A percentile compares a stretch with the other conserved stretches of the same genome.
These are phyloP conservation scores for Menidia menidia DNA, from an alignment of 2,797 vertebrate species.

Conservation along the genomic window DNA sequence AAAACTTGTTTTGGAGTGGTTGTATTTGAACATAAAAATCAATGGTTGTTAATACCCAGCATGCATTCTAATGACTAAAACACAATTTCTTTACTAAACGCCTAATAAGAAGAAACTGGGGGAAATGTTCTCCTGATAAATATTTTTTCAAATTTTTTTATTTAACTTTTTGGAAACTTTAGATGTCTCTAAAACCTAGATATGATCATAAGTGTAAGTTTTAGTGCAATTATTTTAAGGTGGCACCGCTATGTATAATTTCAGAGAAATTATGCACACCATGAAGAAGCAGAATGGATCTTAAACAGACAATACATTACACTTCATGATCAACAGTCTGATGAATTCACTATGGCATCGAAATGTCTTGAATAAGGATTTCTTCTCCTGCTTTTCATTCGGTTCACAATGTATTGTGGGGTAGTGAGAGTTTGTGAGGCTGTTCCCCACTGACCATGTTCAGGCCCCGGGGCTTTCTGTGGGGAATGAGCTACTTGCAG, in stretches of 20 bases:
- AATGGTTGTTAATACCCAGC: too few species aligned
- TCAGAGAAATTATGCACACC: slow-evolving; percentile 31
- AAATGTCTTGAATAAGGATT: slow-evolving; percentile 51
- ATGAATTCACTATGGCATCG: slow-evolving; percentile 68
- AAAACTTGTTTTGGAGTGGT: slow-evolving; percentile 10
- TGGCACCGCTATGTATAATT: background rate
- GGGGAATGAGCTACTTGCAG: slow-evolving; percentile 77
- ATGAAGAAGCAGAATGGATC: slow-evolving; percentile 29
- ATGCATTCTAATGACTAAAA: too few species aligned
- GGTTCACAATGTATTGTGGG: slow-evolving; percentile 33
- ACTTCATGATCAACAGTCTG: slow-evolving; percentile 58
- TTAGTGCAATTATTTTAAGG: background rate
- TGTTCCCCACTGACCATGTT: slow-evolving; percentile 70
- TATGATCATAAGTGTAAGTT: background rate
- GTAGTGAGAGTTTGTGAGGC: slow-evolving; percentile 66
- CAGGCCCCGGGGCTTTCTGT: slow-evolving; percentile 72
- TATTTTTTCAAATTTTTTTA: too few species aligned
- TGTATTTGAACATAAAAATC: background rate
- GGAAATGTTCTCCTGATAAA: too few species aligned
- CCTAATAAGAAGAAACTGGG: too few species aligned
- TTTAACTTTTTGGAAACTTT: too few species aligned
- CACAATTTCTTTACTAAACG: too few species aligned
- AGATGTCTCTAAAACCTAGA: too few species aligned
- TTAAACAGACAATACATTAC: slow-evolving; percentile 58
- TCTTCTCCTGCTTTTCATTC: slow-evolving; percentile 45